A percentile compares a stretch with the other conserved stretches of the same genome.
Conservation (phyloP, 2,888 invertebrate genomes). For the Epinotia nisella region DNA sequence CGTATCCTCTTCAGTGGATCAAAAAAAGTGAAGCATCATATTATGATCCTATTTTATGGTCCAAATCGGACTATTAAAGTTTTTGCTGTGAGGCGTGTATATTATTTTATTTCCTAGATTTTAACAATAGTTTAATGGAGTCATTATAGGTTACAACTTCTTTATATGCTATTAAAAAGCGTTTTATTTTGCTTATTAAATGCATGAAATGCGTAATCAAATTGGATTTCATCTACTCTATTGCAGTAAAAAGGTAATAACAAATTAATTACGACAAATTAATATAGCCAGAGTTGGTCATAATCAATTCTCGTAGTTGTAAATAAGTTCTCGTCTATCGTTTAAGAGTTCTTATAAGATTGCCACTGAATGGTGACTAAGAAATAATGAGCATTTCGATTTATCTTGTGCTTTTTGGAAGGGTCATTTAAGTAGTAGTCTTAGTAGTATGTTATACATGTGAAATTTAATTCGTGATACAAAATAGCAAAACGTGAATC, state of each 20-base stretch:
- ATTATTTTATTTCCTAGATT: conserved; percentile 30
- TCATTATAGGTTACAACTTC: conserved; percentile 17
- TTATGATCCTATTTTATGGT: conserved; percentile 64
- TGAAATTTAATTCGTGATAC: too few species aligned
- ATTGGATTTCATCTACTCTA: background rate
- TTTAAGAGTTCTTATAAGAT: too few species aligned
- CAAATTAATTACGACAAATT: background rate
- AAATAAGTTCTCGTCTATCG: too few species aligned
- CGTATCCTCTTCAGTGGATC: conserved; percentile 58
- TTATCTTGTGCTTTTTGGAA: too few species aligned
- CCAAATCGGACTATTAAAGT: conserved; percentile 50
- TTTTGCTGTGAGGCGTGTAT: conserved; percentile 39
- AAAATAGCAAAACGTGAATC: too few species aligned
- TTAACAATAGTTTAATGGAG: conserved; percentile 29
- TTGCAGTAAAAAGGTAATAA: background rate
- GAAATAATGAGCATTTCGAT: too few species aligned
- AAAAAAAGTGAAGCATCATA: conserved; percentile 66
- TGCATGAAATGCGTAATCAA: background rate
- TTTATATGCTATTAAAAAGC: conserved; percentile 7
- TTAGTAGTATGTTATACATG: too few species aligned
- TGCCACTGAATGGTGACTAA: background rate
- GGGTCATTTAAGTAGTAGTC: too few species aligned
- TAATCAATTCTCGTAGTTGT: background rate
- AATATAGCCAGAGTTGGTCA: background rate
- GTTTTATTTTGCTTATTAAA: conserved; percentile 3